Conservation (phyloP, 2,888 invertebrate genomes). For the Mimumesa dahlbomi region DNA sequence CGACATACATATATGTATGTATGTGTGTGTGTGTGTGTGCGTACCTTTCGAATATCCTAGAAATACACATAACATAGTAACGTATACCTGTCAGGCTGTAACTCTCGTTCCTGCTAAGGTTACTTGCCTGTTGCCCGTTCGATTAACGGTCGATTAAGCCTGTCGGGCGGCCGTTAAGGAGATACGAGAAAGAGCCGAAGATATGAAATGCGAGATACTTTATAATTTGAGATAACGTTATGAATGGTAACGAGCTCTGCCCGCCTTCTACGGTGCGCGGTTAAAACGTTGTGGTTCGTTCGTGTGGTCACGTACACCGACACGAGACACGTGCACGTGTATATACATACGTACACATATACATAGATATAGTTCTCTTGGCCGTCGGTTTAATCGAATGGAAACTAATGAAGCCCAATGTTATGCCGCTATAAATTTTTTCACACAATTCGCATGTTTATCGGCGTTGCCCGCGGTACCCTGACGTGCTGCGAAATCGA, state of each 20-base stretch:
- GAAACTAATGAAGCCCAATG: conserved; percentile 65
- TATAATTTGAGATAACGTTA: conserved; percentile 68
- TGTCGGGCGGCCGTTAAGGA: conserved; percentile 72
- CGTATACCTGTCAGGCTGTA: conserved; percentile 66
- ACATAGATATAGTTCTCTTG: conserved; percentile 29
- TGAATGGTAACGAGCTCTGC: conserved; percentile 66
- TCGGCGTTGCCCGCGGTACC: conserved; percentile 21
- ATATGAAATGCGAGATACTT: conserved; percentile 72
- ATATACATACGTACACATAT: neutral
- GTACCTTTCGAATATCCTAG: conserved; percentile 47
- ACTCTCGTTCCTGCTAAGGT: conserved; percentile 58
- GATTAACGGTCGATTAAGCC: conserved; percentile 76
- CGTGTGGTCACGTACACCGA: conserved; percentile 9
- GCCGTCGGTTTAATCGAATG: conserved; percentile 63
- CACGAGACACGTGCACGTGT: neutral
- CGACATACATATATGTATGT: neutral
- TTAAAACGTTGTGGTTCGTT: too few relatives aligned
- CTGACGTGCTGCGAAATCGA: conserved; percentile 30
- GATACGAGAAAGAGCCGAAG: conserved; percentile 66
- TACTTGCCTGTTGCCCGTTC: conserved; percentile 64
- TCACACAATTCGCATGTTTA: conserved; percentile 38
- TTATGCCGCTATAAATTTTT: conserved; percentile 55
- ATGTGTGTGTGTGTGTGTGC: conserved; percentile 5
- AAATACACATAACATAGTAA: conserved; percentile 36
- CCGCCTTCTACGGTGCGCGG: conserved; percentile 53